Evolutionary conservation across 1,140 invertebrate genomes (phyloP), one percentile per base, ranked within the genome.

Genomic region (Wiebesia pumilae): DNA sequence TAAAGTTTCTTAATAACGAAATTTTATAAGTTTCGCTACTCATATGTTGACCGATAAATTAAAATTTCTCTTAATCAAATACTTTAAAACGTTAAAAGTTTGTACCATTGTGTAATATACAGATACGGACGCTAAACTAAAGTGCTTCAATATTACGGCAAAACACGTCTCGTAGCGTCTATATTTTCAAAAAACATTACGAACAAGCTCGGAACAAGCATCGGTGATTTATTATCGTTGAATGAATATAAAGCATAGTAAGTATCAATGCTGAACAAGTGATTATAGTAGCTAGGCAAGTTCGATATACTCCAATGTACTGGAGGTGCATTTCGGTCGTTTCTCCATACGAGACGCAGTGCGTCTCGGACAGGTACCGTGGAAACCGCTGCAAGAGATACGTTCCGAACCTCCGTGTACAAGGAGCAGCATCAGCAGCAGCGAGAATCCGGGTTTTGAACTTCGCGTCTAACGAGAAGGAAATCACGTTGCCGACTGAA

Each of bases 291-390:
- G 67, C 35, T 43, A 7, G 71, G 27, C 40, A 43, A 43, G 71
- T 43, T 10, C 35, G 69, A 73, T 73, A 40, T 73, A 73, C 40
- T 38, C 33, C 16, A 21, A 73, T 73, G 40, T 27, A 40, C 35
- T 24, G 67, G 30, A 33, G 67, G 69, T 54, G 54, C 75, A 65
- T 38, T 84, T 84, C 38, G 35, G 27, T n/a, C n/a, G 82, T 33
- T 75, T 19, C 19, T 16, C 30, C 58, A 62, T 62, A 14, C 58
- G 21, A 62, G 58, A 24, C 24, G 58, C 51, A 19, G 51, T 16
- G 16, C 2, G 19, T 54, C 7, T 73, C 35, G 16, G 69, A 73
- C 40, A 35, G n/a, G n/a, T n/a, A n/a, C n/a, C n/a, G 40, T 27
- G 69, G 40, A 73, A 73, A 35, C 14, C 0, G 7, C 19, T 4